phyloP scores from a whole-genome alignment of 2,888 invertebrate genomes.

The Drosophila peninsularis region DNA sequence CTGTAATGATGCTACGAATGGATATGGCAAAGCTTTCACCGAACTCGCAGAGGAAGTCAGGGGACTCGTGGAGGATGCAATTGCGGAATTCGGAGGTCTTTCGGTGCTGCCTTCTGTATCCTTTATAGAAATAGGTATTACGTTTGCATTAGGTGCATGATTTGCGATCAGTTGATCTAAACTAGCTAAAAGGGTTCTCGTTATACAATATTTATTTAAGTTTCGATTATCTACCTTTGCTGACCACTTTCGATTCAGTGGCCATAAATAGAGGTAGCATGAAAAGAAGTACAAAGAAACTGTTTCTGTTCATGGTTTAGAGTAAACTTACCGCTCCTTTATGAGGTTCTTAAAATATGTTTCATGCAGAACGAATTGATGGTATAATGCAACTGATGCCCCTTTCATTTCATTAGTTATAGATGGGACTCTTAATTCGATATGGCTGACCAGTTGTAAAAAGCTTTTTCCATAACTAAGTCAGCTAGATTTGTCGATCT shows the following conservation, averaged over 20 bases:
- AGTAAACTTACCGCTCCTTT: accelerated
- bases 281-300: not conserved
- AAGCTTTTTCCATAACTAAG: not conserved
- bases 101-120: no score
- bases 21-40: not conserved
- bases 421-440: not conserved
- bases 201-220: not conserved
- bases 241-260: not conserved
- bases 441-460: not conserved
- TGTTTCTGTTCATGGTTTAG: constrained; percentile 5
- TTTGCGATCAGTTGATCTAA: not conserved
- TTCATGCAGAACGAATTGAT: not conserved
- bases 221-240: constrained; percentile 19
- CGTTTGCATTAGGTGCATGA: not conserved
- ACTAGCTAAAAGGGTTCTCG: not conserved
- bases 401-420: constrained; percentile 11
- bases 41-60: not conserved
- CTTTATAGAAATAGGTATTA: no score
- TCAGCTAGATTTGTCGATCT: not conserved
- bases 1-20: constrained; percentile 69
- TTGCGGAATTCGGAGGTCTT: not conserved
- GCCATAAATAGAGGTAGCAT: not conserved
- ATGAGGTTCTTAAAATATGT: not conserved
- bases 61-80: not conserved
- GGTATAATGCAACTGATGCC: constrained; percentile 6